Evolutionary conservation across 2,113 vertebrate genomes (phyloP), one percentile per base, ranked within the genome.

Genomic region (Formicarius rufipectus): DNA sequence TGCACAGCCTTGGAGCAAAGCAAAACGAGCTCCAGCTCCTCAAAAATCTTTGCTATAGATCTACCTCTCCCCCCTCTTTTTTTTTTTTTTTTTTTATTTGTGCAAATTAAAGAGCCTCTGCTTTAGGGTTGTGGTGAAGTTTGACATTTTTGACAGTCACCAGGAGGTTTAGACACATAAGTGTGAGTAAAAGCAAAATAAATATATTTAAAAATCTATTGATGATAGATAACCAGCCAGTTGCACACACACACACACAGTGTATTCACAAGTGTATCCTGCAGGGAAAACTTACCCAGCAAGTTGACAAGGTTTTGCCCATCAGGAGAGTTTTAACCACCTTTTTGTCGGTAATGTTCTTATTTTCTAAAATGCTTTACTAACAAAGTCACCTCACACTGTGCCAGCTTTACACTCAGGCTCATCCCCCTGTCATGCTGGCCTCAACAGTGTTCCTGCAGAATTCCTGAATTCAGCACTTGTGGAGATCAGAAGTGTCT

Each of bases 181-280:
- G 7, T 47, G 11, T 58, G 52, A 49, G 7, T 31, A 68, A 91
- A 91, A 60, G 47, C 13, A 84, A 87, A 50, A 59, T 37, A 87
- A 50, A 59, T 37, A 35, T 47, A 7, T 63, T 91, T 69, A n/a
- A 25, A 74, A 87, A 75, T n/a, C 31, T 1, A 35, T 33, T 59
- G 25, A 12, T 0, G 0, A 40, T 42, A 60, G 5, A 9, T 22
- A 67, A 71, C 22, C 49, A 78, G 23, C 8, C 40, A 53, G 19
- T 21, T 47, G 42, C 14, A 69, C 0, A 5, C n/a, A 66, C 35
- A 58, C 6, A 49, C 1, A 3, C 18, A 56, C 21, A 21, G 42
- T 42, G 24, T 19, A 20, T 33, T 49, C 28, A 72, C 31, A 20
- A 1, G 1, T 16, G 22, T 52, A 72, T 31, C 27, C 44, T 76